Conservation (phyloP, 1,140 invertebrate species). For the Neodiprion virginianus region DNA sequence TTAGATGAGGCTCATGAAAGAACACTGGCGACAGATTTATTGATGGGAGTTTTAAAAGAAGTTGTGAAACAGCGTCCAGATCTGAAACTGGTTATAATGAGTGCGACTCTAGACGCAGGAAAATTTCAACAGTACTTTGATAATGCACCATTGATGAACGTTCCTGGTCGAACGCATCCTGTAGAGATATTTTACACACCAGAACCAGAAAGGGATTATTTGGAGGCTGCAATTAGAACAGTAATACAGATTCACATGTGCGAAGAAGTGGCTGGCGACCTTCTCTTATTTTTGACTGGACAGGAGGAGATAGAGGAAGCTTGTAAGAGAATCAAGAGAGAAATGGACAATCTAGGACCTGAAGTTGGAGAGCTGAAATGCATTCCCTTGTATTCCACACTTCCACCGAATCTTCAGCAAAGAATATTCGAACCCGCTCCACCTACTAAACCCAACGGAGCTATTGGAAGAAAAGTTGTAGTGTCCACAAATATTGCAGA, state of each 20-base stretch:
- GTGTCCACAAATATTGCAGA: slow-evolving; percentile 99
- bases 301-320: slow-evolving; percentile 99
- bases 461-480: slow-evolving; percentile 95
- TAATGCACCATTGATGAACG: slow-evolving; percentile 97
- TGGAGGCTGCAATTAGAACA: slow-evolving; percentile 98
- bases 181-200: slow-evolving; percentile 99
- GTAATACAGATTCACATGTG: slow-evolving; percentile 99
- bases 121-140: slow-evolving; percentile 99
- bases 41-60: slow-evolving; percentile 99
- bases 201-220: slow-evolving; percentile 97
- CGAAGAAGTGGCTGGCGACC: slow-evolving; percentile 93
- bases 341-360: slow-evolving; percentile 95
- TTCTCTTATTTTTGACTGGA: slow-evolving; percentile 94
- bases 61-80: slow-evolving; percentile 93
- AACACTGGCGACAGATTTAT: slow-evolving; percentile 97
- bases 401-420: slow-evolving; percentile 97
- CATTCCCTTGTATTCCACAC: slow-evolving; percentile 97
- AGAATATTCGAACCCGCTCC: slow-evolving; percentile 97
- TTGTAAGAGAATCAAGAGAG: slow-evolving; percentile 96
- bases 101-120: slow-evolving; percentile 98
- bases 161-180: slow-evolving; percentile 95
- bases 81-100: slow-evolving; percentile 99
- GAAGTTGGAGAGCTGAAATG: slow-evolving; percentile 98
- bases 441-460: slow-evolving; percentile 90
- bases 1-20: slow-evolving; percentile 99